Conservation (phyloP, 2,888 invertebrate genomes). For the Rhogogaster chlorosoma region DNA sequence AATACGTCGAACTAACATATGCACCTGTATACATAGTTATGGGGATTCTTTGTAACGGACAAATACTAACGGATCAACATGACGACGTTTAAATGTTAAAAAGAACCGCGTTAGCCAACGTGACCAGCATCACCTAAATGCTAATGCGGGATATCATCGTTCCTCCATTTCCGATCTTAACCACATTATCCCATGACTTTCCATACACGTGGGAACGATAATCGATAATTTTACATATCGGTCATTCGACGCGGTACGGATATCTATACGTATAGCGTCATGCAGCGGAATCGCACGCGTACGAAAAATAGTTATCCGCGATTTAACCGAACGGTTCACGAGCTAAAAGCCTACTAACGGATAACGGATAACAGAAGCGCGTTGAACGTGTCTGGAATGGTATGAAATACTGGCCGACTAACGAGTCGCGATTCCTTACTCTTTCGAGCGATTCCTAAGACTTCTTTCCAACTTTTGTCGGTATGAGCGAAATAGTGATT, state of each 20-base stretch:
- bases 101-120: neutral
- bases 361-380: conserved; percentile 49
- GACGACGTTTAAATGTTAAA: neutral
- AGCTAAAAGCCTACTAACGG: conserved; percentile 50
- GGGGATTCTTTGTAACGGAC: conserved; percentile 35
- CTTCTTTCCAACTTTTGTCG: neutral
- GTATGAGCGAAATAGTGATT: neutral
- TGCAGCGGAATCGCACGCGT: neutral
- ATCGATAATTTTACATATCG: neutral
- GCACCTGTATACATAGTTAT: neutral
- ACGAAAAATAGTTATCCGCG: conserved; percentile 24
- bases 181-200: neutral
- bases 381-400: conserved; percentile 45
- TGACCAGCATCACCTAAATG: neutral
- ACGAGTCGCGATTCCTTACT: conserved; percentile 35
- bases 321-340: conserved; percentile 11
- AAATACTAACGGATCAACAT: conserved; percentile 8
- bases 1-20: neutral
- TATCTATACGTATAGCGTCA: neutral
- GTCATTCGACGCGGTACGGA: neutral
- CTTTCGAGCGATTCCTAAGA: conserved; percentile 12
- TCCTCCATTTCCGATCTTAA: neutral
- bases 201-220: neutral
- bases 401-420: conserved; percentile 45
- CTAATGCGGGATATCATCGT: neutral